phyloP scores from a whole-genome alignment of 2,888 invertebrate genomes.

The Panzeria rudis region DNA sequence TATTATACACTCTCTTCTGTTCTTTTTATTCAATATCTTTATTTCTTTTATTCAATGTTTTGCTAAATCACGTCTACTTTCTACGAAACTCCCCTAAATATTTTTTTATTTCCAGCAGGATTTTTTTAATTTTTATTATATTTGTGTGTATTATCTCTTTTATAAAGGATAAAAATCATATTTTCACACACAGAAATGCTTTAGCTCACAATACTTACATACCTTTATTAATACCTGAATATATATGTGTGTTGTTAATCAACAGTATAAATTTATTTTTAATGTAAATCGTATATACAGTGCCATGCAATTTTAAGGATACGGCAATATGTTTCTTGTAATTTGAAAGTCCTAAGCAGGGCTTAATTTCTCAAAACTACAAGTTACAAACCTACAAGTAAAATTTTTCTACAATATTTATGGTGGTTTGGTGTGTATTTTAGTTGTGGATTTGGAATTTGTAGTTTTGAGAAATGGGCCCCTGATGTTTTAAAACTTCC shows the following conservation, averaged over 20 bases:
- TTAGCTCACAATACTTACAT: background rate
- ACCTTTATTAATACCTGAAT: background rate
- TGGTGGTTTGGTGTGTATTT: too few relatives aligned
- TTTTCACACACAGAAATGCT: slow-evolving; percentile 20
- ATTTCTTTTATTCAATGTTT: background rate
- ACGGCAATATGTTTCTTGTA: too few relatives aligned
- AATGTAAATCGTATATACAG: slow-evolving; percentile 70
- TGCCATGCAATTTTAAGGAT: background rate
- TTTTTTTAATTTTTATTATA: slow-evolving; percentile 22
- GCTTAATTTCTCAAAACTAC: too few relatives aligned
- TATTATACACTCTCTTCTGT: too few relatives aligned
- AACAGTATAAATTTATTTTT: slow-evolving; percentile 72
- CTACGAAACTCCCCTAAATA: background rate
- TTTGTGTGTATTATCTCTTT: slow-evolving; percentile 42
- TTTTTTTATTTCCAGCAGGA: slow-evolving; percentile 11
- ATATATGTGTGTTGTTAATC: slow-evolving; percentile 56
- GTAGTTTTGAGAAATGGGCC: too few relatives aligned
- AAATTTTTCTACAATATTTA: too few relatives aligned
- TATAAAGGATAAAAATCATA: slow-evolving; percentile 46
- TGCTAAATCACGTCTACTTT: background rate
- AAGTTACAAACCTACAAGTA: too few relatives aligned
- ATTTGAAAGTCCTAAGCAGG: too few relatives aligned
- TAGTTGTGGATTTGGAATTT: too few relatives aligned
- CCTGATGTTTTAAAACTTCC: too few relatives aligned
- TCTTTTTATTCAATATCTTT: too few relatives aligned